Evolutionary conservation across 2,888 invertebrate genomes (phyloP).

Genomic region (Cyclophora albipunctata): DNA sequence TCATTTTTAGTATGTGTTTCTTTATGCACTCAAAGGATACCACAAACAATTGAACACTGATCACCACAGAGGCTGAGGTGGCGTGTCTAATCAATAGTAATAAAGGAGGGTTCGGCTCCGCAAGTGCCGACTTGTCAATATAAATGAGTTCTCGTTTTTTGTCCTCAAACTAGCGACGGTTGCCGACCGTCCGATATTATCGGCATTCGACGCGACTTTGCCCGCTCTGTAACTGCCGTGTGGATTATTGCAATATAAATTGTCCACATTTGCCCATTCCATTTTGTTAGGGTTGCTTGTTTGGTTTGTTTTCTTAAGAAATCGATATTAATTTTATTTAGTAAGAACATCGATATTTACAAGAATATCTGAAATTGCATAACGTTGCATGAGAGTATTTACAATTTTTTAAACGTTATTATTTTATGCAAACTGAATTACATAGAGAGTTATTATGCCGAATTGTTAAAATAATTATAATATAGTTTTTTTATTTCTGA

Average conservation of each 20-base stretch:
- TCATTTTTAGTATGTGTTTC: no score
- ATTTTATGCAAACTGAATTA: no score
- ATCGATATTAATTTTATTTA: no score
- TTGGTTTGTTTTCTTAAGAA: no score
- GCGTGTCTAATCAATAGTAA: slow-evolving; percentile 1
- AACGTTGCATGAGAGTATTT: no score
- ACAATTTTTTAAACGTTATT: no score
- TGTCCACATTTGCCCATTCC: slow-evolving; percentile 68
- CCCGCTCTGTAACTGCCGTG: slow-evolving; percentile 56
- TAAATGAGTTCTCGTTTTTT: slow-evolving; percentile 74
- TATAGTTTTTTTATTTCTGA: no score
- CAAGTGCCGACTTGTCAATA: slow-evolving; percentile 60
- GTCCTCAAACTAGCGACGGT: slow-evolving; percentile 61
- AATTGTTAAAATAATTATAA: no score
- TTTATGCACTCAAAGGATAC: no score
- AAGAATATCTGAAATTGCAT: no score
- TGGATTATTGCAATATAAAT: slow-evolving; percentile 75
- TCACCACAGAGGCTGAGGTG: not conserved
- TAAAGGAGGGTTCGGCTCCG: slow-evolving; percentile 40
- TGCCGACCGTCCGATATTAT: slow-evolving; percentile 62
- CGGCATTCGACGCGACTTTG: slow-evolving; percentile 39
- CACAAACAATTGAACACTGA: not conserved
- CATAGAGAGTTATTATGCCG: no score
- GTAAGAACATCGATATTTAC: no score
- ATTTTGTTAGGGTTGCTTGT: slow-evolving; percentile 51